These are phyloP conservation scores for Neofelis nebulosa DNA, from an alignment of 2,113 vertebrate species.

Conservation along the genomic window DNA sequence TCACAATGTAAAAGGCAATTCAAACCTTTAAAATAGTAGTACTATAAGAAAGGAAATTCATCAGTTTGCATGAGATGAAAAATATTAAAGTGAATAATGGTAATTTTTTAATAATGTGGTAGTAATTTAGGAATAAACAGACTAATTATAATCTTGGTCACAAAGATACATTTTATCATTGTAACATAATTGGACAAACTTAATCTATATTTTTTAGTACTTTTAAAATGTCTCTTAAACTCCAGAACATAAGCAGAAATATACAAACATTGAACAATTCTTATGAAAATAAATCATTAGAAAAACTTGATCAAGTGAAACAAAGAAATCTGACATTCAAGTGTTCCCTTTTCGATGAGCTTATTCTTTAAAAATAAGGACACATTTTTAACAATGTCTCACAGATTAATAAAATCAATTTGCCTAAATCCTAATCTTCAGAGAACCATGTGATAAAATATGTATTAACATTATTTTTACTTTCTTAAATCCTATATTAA, in stretches of 20 bases:
- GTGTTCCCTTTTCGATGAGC: background rate
- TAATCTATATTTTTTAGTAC: background rate
- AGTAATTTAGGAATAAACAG: background rate
- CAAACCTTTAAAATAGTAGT: background rate
- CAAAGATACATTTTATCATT: background rate
- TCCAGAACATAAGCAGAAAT: background rate
- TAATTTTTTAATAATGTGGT: background rate
- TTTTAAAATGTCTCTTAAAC: background rate
- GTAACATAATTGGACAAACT: background rate
- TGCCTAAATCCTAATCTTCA: background rate
- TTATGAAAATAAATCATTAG: background rate
- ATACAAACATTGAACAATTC: background rate
- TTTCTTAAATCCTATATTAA: background rate
- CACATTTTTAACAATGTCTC: background rate
- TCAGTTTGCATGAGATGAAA: background rate
- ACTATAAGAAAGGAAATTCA: background rate
- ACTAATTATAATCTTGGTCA: background rate
- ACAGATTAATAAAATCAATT: slow-evolving; percentile 25
- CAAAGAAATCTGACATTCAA: background rate
- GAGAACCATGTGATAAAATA: background rate
- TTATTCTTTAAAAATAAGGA: background rate
- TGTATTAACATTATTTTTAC: background rate
- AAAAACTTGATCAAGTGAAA: background rate
- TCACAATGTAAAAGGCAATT: background rate
- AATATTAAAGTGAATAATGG: background rate